Evolutionary conservation across 2,797 vertebrate genomes (phyloP).

Genomic region (Muscicapa striata): DNA sequence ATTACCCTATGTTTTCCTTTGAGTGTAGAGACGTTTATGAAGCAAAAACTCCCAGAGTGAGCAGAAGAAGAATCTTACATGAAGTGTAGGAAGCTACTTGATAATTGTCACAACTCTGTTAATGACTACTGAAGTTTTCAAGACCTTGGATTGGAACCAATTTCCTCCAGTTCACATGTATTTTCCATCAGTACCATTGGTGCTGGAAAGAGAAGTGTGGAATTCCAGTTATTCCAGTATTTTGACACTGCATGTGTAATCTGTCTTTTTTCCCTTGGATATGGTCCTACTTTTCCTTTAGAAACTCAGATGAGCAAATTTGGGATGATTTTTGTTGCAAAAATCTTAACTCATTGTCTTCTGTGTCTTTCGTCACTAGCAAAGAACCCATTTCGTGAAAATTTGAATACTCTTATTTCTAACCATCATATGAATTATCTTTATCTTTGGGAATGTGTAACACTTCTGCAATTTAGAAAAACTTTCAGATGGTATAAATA

Average conservation of each 20-base stretch:
- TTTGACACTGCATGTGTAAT: rapidly evolving
- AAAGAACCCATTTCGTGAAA: neutral
- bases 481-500: neutral
- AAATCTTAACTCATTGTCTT: neutral
- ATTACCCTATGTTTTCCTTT: slow-evolving; percentile 2
- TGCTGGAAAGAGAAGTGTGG: neutral
- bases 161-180: neutral
- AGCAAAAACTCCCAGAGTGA: neutral
- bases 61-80: neutral
- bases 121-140: neutral
- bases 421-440: neutral
- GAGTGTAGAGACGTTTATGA: neutral
- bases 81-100: neutral
- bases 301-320: neutral
- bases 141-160: neutral
- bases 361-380: neutral
- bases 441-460: neutral
- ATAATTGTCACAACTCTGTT: neutral
- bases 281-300: neutral
- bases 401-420: neutral
- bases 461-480: neutral
- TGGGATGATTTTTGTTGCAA: neutral
- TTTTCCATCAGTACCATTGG: neutral
- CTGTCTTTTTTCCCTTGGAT: neutral
- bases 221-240: neutral